Percentiles rank a stretch among this genome's conserved stretches.
Conservation (phyloP, 2,113 vertebrate species). For the Girardinichthys multiradiatus region DNA sequence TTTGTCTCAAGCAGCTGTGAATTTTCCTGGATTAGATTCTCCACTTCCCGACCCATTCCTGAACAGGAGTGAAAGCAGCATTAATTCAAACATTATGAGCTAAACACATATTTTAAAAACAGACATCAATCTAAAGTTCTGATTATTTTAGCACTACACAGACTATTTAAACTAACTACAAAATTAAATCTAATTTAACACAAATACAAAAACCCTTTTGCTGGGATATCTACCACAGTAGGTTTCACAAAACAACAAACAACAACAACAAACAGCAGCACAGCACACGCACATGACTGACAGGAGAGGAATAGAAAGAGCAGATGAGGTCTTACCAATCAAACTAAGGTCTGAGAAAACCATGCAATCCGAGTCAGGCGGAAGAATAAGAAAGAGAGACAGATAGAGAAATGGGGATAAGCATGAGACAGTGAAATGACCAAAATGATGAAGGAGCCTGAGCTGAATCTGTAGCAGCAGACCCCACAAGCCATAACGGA, state of each 20-base stretch:
- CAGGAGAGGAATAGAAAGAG: slow-evolving; percentile 70
- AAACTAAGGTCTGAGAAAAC: slow-evolving; percentile 97
- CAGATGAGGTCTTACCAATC: slow-evolving; percentile 94
- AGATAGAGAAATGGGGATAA: slow-evolving; percentile 71
- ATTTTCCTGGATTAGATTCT: slow-evolving; percentile 97
- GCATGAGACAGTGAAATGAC: slow-evolving; percentile 74
- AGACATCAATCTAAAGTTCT: slow-evolving; percentile 14
- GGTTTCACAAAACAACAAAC: slow-evolving; percentile 24
- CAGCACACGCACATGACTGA: slow-evolving; percentile 59
- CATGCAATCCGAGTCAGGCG: slow-evolving; percentile 92
- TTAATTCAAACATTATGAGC: background rate
- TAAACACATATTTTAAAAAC: background rate
- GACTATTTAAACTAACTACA: slow-evolving; percentile 12
- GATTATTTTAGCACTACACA: slow-evolving; percentile 41
- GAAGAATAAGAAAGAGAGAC: slow-evolving; percentile 62
- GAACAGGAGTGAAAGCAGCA: slow-evolving; percentile 52
- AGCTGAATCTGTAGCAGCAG: slow-evolving; percentile 54
- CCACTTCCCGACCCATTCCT: slow-evolving; percentile 99
- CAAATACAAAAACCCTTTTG: slow-evolving; percentile 40
- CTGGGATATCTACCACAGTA: slow-evolving; percentile 37
- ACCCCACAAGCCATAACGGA: slow-evolving; percentile 53
- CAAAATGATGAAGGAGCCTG: slow-evolving; percentile 61
- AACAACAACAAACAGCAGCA: slow-evolving; percentile 38
- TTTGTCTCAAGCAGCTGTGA: slow-evolving; percentile 97
- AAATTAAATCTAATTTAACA: slow-evolving; percentile 27